These are phyloP conservation scores for Pemphigus obesinymphae DNA, from an alignment of 1,140 invertebrate genomes.

Conservation along the genomic window DNA sequence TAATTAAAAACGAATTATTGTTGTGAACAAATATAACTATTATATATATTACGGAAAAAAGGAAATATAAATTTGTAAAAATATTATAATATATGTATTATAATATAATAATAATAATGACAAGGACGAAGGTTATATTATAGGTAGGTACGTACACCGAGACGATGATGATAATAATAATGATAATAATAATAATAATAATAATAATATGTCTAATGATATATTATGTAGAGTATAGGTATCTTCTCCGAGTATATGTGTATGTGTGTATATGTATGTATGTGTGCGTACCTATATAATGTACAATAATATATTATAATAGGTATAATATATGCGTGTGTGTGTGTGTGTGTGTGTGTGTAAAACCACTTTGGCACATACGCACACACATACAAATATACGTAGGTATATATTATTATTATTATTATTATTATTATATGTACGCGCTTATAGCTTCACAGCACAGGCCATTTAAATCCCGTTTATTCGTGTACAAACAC, in stretches of 20 bases:
- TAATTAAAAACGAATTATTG: neutral
- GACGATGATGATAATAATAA: neutral
- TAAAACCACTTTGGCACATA: conserved; percentile 1
- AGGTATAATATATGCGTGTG: no score
- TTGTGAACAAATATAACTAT: conserved; percentile 8
- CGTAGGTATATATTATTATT: neutral
- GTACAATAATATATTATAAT: no score
- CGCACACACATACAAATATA: neutral
- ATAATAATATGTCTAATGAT: neutral
- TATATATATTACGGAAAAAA: neutral
- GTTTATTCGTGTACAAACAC: conserved; percentile 25
- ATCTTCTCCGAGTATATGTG: neutral
- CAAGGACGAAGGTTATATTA: conserved; percentile 26
- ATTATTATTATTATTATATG: no score
- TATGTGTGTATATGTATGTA: neutral
- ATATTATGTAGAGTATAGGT: neutral
- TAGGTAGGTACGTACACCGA: neutral
- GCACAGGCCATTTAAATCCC: conserved; percentile 11
- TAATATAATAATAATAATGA: neutral
- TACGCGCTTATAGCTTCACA: neutral
- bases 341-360: neutral
- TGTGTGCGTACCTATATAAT: no score
- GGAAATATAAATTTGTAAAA: neutral
- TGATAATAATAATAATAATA: neutral
- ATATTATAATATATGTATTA: neutral